A percentile compares a stretch with the other conserved stretches of the same genome.
These are phyloP conservation scores for Aegypius monachus DNA, from an alignment of 2,113 vertebrate genomes.

Conservation along the genomic window DNA sequence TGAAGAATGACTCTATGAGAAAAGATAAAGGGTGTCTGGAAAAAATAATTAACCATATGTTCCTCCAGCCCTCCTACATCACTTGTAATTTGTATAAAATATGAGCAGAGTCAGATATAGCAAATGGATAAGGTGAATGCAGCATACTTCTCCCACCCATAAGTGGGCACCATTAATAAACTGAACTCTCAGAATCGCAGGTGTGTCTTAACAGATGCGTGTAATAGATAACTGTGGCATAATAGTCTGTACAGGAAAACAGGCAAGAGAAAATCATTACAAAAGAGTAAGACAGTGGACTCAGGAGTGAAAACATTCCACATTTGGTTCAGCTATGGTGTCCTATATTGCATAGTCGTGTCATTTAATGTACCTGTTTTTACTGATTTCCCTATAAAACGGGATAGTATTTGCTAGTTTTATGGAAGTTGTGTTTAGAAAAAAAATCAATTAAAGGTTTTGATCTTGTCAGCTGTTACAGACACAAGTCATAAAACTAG, in stretches of 20 bases:
- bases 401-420: neutral
- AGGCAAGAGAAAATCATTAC: neutral
- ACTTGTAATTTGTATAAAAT: constrained; percentile 23
- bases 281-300: neutral
- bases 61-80: neutral
- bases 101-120: neutral
- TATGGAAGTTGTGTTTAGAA: neutral
- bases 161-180: neutral
- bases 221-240: neutral
- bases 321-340: neutral
- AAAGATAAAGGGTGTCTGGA: constrained; percentile 16
- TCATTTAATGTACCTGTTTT: neutral
- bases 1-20: constrained; percentile 22
- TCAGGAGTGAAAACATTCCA: neutral
- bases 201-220: neutral
- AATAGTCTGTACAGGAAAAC: neutral
- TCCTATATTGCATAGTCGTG: neutral
- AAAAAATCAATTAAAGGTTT: neutral
- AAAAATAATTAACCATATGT: constrained; percentile 49
- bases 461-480: neutral
- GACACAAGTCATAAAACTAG: neutral
- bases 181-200: neutral
- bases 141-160: neutral
- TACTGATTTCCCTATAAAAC: neutral
- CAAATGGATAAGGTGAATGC: constrained; percentile 15